Base-by-base conservation (phyloP, 2,888 invertebrate species). In the Dasysyrphus albostriatus region DNA sequence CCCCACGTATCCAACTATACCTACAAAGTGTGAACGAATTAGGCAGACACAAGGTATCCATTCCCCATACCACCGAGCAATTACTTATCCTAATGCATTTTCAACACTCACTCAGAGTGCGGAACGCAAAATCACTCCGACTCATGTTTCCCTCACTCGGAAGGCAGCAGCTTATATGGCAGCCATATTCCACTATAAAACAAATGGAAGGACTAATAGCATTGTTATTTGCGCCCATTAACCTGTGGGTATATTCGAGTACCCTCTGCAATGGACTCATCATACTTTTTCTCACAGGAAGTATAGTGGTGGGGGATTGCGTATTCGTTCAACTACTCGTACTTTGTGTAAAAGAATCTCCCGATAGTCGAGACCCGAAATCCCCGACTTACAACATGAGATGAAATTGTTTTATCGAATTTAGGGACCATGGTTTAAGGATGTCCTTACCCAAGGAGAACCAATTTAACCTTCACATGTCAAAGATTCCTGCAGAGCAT, bases 201-300 rank as follows among this genome's bases (percentile, higher is more conserved):
- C 54, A 74, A 81, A 85, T 81, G 77, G 77, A 69, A 73, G 73
- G 61, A 61, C 85, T 85, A 85, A 85, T 81, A 74, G 82, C 81
- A 74, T 47, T 67, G 76, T 73, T 82, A 77, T 77, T 85, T 85
- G 76, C 39, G 67, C 54, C 77, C 81, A 85, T 85, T 81, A 81
- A 81, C 72, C 70, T 77, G 59, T 77, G 59, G 72, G 65, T 76
- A 80, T 49, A 19, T 58, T 16, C 14, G 14, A 14, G 14, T 61
- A 42, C 63, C 70, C 49, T 63, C 49, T 63, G 34, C 47, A 70
- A 84, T 70, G 69, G 70, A 74, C 56, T 70, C 80, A 79, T 79
- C 80, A 67, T 58, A 80, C 51, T 63, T 74, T 70, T 67, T 5
- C 67, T 16, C 67, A 34, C 29, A 49, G 65, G 24, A 65, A 47